Base-by-base conservation (phyloP, 2,888 invertebrate species). In the Sycophila texana region DNA sequence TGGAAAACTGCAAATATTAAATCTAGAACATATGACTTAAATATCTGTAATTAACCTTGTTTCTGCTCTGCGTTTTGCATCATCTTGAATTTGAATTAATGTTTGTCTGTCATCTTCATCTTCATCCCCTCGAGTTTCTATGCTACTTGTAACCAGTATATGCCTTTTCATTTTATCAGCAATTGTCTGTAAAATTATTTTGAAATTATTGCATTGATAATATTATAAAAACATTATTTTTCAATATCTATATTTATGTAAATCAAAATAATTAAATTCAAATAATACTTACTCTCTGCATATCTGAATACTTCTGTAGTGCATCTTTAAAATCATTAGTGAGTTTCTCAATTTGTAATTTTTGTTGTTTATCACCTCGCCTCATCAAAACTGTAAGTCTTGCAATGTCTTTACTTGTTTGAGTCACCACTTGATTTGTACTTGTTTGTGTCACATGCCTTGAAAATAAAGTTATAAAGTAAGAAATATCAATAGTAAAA, bases 261-360 rank as follows among this genome's bases (percentile, higher is more conserved):
- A 60, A 30, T 7, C 61, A 20, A 70, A 22, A 53, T 30, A 4
- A 55, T 22, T 55, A 74, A n/a, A 80, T 61, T 3, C 10, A 49
- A 65, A 39, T 13, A 26, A 74, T 58, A 86, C 86, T 83, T 90
- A 96, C 96, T 93, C 96, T 95, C 90, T 98, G 98, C 86, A 96
- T 93, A 22, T 92, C 91, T 66, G 95, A 94, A 88, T 96, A 97
- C 87, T 94, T 94, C 82, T 94, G 94, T 20, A 97, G 92, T 1
- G 96, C 94, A 83, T 95, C 95, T 83, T 94, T 93, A 89, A 97
- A 98, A 85, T 96, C 96, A 84, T 94, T 95, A 14, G 95, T 96
- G 16, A 98, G 92, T 86, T 96, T 94, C 85, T 96, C 96, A 74
- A 96, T 93, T 90, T 97, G 96, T 82, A 98, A 91, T 87, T 95